These are phyloP conservation scores for Proteles cristata DNA, from an alignment of 2,113 vertebrate species.

Conservation along the genomic window DNA sequence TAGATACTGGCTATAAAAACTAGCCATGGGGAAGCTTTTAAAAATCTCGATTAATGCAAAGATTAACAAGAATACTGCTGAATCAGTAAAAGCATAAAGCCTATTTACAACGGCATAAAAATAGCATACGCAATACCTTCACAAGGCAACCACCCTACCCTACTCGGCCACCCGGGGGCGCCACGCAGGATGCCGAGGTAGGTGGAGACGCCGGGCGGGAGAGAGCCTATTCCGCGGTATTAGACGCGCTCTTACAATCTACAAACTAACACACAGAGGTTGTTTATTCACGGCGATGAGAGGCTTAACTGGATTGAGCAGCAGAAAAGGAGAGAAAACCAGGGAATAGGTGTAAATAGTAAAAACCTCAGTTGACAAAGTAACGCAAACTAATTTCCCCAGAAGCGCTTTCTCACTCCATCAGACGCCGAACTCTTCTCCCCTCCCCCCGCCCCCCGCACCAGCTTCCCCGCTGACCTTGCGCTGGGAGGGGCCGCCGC, in stretches of 20 bases:
- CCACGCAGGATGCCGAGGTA: accelerated
- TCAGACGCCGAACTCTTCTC: neutral
- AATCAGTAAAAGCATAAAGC: neutral
- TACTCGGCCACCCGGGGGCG: no score
- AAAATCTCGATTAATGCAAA: constrained; percentile 22
- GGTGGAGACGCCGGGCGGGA: accelerated
- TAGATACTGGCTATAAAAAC: constrained; percentile 17
- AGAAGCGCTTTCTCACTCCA: neutral
- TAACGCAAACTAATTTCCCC: neutral
- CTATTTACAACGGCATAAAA: neutral
- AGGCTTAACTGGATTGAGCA: neutral
- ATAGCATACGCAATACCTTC: neutral
- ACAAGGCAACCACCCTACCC: neutral
- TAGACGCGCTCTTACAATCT: neutral
- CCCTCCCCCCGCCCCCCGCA: neutral
- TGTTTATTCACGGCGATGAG: neutral
- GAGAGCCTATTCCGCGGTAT: no score
- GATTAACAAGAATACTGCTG: constrained; percentile 12
- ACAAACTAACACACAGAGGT: neutral
- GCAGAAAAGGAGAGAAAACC: neutral
- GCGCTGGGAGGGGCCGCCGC: neutral
- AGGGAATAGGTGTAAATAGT: neutral
- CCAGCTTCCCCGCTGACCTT: no score
- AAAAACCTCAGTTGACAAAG: neutral
- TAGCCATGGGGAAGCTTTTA: neutral